Evolutionary conservation across 2,113 vertebrate species (phyloP).

Genomic region (Diadophis punctatus): DNA sequence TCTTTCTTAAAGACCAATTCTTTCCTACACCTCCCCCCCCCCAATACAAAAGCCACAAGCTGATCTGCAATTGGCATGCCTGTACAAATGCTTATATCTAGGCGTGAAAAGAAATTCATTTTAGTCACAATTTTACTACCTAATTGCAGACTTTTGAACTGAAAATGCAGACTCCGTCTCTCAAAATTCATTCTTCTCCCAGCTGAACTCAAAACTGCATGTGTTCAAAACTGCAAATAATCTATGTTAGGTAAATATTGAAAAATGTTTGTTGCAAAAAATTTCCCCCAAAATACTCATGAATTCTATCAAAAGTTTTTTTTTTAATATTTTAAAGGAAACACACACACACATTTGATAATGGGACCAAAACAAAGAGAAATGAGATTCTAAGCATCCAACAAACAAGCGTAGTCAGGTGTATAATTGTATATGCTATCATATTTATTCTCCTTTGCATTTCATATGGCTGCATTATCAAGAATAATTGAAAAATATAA

Average conservation of each 20-base stretch:
- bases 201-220: background rate
- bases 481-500: background rate
- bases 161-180: background rate
- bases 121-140: background rate
- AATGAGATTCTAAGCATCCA: background rate
- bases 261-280: background rate
- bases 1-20: conserved; percentile 22
- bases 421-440: background rate
- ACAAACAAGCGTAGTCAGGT: background rate
- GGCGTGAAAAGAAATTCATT: background rate
- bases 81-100: background rate
- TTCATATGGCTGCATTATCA: background rate
- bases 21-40: background rate
- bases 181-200: background rate
- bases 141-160: background rate
- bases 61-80: background rate
- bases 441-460: background rate
- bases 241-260: background rate
- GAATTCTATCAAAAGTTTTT: background rate
- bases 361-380: background rate
- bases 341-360: background rate
- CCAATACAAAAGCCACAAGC: background rate
- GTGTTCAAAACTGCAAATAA: background rate
- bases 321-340: background rate
- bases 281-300: background rate